Percentiles rank a stretch among this genome's conserved stretches.
Evolutionary conservation across 2,888 invertebrate species (phyloP).

Genomic region (Drosophila rellima): DNA sequence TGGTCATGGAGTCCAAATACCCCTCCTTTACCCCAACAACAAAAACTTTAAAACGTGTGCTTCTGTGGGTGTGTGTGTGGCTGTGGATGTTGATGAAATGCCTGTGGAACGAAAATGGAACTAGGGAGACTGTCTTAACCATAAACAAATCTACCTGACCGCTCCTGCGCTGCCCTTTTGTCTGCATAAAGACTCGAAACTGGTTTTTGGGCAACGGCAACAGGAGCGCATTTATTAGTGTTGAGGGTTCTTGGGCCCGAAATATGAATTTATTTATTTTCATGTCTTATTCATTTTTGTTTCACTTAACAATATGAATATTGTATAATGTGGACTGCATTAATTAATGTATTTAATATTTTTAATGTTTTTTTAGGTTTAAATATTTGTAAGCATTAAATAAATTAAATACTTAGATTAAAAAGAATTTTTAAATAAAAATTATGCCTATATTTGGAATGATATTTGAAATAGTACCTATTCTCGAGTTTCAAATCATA

Average conservation of each 20-base stretch:
- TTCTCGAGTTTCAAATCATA: not conserved
- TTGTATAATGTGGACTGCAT: too few species aligned
- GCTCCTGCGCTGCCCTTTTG: slow-evolving; percentile 23
- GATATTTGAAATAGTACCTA: too few species aligned
- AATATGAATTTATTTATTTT: too few species aligned
- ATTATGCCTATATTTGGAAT: too few species aligned
- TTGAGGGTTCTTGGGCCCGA: slow-evolving; percentile 21
- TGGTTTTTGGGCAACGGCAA: slow-evolving; percentile 33
- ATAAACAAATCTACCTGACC: slow-evolving; percentile 43
- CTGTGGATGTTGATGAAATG: slow-evolving; percentile 48
- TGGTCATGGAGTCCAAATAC: slow-evolving; percentile 47
- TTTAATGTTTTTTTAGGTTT: too few species aligned
- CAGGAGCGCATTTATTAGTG: slow-evolving; percentile 50
- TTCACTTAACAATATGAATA: too few species aligned
- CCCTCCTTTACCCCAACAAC: not conserved
- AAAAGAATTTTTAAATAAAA: too few species aligned
- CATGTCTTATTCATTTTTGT: too few species aligned
- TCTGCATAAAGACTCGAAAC: slow-evolving; percentile 46
- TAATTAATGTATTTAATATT: too few species aligned
- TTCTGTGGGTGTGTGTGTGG: slow-evolving; percentile 6
- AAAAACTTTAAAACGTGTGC: slow-evolving; percentile 44
- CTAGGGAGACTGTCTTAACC: slow-evolving; percentile 37
- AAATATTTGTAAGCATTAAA: too few species aligned
- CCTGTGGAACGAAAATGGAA: slow-evolving; percentile 59
- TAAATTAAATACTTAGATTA: too few species aligned